A percentile compares a stretch with the other conserved stretches of the same genome.
Evolutionary conservation across 2,888 invertebrate genomes (phyloP).

Genomic region (Cetonia aurata): DNA sequence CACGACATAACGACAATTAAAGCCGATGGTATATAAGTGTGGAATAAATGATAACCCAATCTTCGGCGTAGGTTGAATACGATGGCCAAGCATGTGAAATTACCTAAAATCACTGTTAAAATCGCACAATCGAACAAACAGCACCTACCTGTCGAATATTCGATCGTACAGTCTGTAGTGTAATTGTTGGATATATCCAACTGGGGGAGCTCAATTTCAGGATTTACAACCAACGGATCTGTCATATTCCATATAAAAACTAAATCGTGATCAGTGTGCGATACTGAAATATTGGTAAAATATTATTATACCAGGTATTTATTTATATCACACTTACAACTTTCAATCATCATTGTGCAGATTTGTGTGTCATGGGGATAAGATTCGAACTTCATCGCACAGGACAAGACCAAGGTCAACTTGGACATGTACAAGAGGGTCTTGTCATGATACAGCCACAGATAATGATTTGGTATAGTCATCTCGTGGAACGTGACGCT

Average conservation of each 20-base stretch:
- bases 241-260: slow-evolving; percentile 92
- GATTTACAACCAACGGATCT: slow-evolving; percentile 88
- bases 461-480: slow-evolving; percentile 94
- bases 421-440: slow-evolving; percentile 93
- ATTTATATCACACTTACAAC: slow-evolving; percentile 76
- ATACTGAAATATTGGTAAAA: slow-evolving; percentile 71
- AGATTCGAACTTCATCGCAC: slow-evolving; percentile 94
- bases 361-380: slow-evolving; percentile 95
- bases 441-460: slow-evolving; percentile 93
- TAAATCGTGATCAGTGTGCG: slow-evolving; percentile 90
- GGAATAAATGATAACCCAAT: slow-evolving; percentile 90
- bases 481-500: slow-evolving; percentile 94
- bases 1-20: slow-evolving; percentile 95
- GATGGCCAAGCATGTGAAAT: slow-evolving; percentile 91
- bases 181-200: slow-evolving; percentile 89
- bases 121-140: not conserved
- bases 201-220: slow-evolving; percentile 90
- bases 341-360: slow-evolving; percentile 95
- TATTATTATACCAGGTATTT: slow-evolving; percentile 5
- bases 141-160: slow-evolving; percentile 82
- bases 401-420: slow-evolving; percentile 90
- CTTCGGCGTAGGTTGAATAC: slow-evolving; percentile 87
- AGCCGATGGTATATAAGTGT: slow-evolving; percentile 92
- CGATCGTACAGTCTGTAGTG: slow-evolving; percentile 89
- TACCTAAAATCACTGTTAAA: slow-evolving; percentile 71